Conservation (phyloP, 2,888 invertebrate species). For the Deroplatys truncata region DNA sequence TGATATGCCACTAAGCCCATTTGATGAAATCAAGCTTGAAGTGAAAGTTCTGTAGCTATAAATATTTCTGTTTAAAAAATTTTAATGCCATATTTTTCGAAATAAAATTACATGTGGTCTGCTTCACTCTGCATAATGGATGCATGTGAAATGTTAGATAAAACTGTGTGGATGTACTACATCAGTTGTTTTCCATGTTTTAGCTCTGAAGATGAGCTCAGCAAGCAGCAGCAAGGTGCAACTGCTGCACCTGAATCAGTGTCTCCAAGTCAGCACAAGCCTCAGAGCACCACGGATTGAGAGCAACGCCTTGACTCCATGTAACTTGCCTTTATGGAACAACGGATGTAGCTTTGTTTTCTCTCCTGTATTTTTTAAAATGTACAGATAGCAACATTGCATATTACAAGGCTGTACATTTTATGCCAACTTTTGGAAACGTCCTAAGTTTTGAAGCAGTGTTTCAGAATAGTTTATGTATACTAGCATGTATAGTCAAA, state of each 20-base stretch:
- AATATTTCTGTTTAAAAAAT: too few species aligned
- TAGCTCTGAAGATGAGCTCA: conserved; percentile 24
- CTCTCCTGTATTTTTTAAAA: background rate
- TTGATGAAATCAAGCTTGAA: too few species aligned
- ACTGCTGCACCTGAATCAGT: background rate
- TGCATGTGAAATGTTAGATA: too few species aligned
- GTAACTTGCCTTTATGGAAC: background rate
- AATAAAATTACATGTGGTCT: too few species aligned
- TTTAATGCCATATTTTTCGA: too few species aligned
- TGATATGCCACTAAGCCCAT: too few species aligned
- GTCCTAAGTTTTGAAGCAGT: background rate
- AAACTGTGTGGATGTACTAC: too few species aligned
- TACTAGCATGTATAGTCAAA: background rate
- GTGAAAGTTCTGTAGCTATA: too few species aligned
- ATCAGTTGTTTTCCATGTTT: background rate
- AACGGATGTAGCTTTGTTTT: background rate
- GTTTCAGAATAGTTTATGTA: background rate
- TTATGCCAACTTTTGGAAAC: background rate
- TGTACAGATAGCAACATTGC: background rate
- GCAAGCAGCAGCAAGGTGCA: conserved; percentile 17
- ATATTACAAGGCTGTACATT: background rate
- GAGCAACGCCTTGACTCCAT: background rate
- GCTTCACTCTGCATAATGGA: too few species aligned
- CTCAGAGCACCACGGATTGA: background rate
- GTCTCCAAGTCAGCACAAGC: conserved; percentile 7